phyloP scores from a whole-genome alignment of 2,113 vertebrate genomes.

The Plectropomus leopardus region DNA sequence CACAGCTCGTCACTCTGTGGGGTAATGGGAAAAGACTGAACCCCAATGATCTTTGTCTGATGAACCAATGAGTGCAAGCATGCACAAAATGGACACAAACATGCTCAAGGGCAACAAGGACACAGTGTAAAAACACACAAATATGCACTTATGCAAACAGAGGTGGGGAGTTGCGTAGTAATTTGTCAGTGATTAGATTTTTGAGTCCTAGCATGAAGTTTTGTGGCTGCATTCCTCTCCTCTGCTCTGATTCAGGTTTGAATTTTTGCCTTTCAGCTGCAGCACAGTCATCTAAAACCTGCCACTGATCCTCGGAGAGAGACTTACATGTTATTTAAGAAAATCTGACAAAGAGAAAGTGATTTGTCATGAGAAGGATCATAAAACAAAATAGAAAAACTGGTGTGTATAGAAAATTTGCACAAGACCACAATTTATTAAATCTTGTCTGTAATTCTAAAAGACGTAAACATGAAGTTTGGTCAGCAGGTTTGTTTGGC shows the following conservation, averaged over 20 bases:
- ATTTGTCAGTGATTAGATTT: constrained; percentile 22
- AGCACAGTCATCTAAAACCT: constrained; percentile 38
- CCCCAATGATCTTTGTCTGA: constrained; percentile 70
- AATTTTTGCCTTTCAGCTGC: constrained; percentile 45
- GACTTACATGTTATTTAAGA: constrained; percentile 60
- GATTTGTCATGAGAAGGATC: constrained; percentile 33
- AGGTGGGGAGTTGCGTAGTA: neutral
- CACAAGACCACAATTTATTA: constrained; percentile 25
- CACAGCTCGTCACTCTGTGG: constrained; percentile 67
- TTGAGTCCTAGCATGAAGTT: constrained; percentile 5
- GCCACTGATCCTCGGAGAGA: constrained; percentile 32
- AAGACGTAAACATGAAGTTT: constrained; percentile 37
- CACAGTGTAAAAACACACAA: constrained; percentile 25
- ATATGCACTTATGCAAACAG: neutral
- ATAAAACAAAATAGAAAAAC: constrained; percentile 46
- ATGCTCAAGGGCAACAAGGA: constrained; percentile 61
- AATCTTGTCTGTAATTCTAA: constrained; percentile 41
- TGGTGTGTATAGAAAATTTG: constrained; percentile 50
- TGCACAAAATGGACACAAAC: constrained; percentile 53
- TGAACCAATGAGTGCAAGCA: constrained; percentile 50
- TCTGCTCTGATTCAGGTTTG: constrained; percentile 45
- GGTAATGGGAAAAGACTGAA: constrained; percentile 69
- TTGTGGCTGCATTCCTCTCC: constrained; percentile 10
- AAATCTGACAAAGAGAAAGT: constrained; percentile 49
- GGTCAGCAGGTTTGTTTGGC: constrained; percentile 36